Percentiles rank a stretch among this genome's conserved stretches.
phyloP scores from a whole-genome alignment of 2,888 invertebrate species.

The Zeuzera pyrina region DNA sequence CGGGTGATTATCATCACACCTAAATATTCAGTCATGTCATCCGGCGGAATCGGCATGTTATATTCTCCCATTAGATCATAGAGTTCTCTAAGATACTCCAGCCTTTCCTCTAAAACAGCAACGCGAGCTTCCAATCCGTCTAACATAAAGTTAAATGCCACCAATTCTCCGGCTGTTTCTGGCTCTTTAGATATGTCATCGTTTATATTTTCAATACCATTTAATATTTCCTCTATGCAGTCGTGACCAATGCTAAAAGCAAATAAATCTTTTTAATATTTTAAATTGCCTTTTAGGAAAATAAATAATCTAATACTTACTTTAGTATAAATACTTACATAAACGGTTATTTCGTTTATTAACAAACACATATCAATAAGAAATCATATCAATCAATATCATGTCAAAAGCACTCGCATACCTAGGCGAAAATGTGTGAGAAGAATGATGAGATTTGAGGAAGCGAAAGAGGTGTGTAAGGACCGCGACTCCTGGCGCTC shows the following conservation, averaged over 20 bases:
- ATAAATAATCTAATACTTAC: too few relatives aligned
- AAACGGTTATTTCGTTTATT: too few relatives aligned
- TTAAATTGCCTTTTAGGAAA: too few relatives aligned
- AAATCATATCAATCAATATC: too few relatives aligned
- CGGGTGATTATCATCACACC: slow-evolving; percentile 41
- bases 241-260: slow-evolving; percentile 74
- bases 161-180: slow-evolving; percentile 79
- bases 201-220: slow-evolving; percentile 76
- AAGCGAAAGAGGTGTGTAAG: too few relatives aligned
- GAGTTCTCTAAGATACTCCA: slow-evolving; percentile 87
- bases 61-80: slow-evolving; percentile 89
- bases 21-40: slow-evolving; percentile 77
- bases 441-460: too few relatives aligned
- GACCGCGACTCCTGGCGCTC: too few relatives aligned
- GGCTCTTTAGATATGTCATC: slow-evolving; percentile 78
- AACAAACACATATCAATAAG: too few relatives aligned
- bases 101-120: slow-evolving; percentile 78
- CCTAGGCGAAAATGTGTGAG: too few relatives aligned
- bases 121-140: slow-evolving; percentile 78
- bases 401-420: too few relatives aligned
- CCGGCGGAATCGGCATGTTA: slow-evolving; percentile 79
- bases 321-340: too few relatives aligned
- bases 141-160: slow-evolving; percentile 79
- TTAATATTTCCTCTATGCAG: slow-evolving; percentile 72
- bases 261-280: too few relatives aligned